Evolutionary conservation across 1,140 invertebrate species (phyloP).

Genomic region (Tetramorium alpestre): DNA sequence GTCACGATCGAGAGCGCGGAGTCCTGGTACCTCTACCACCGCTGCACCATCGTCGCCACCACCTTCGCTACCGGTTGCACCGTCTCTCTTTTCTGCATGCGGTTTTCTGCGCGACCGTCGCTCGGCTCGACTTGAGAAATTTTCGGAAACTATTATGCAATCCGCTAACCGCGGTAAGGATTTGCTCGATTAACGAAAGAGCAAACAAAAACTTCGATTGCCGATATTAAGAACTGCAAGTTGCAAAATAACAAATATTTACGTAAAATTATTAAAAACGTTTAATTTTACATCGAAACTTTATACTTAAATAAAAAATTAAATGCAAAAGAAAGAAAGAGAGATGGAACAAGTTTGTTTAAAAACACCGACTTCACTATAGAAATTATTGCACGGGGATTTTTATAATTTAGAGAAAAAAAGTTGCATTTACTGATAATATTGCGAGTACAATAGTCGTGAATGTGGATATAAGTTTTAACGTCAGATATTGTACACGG

Average conservation of each 20-base stretch:
- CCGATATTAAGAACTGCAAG: not conserved
- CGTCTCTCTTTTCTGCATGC: slow-evolving; percentile 64
- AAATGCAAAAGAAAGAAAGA: not conserved
- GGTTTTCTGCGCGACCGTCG: slow-evolving; percentile 54
- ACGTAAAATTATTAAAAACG: not conserved
- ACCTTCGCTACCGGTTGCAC: slow-evolving; percentile 65
- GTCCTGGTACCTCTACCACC: slow-evolving; percentile 67
- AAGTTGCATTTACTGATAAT: not conserved
- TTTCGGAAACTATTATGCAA: slow-evolving; percentile 42
- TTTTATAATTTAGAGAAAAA: slow-evolving; percentile 10
- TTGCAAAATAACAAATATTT: not conserved
- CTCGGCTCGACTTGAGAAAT: slow-evolving; percentile 49
- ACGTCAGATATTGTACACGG: not conserved
- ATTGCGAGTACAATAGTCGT: not conserved
- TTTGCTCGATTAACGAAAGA: not conserved
- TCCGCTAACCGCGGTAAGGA: not conserved
- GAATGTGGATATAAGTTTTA: not conserved
- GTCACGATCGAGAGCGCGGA: slow-evolving; percentile 67
- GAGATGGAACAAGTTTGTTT: not conserved
- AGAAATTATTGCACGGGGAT: not conserved
- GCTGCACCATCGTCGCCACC: slow-evolving; percentile 63
- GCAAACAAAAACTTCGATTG: not conserved
- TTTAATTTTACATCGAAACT: not conserved
- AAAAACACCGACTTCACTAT: not conserved
- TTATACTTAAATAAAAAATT: not conserved